phyloP scores from a whole-genome alignment of 2,888 invertebrate genomes.

The Lasioglossum calceatum region DNA sequence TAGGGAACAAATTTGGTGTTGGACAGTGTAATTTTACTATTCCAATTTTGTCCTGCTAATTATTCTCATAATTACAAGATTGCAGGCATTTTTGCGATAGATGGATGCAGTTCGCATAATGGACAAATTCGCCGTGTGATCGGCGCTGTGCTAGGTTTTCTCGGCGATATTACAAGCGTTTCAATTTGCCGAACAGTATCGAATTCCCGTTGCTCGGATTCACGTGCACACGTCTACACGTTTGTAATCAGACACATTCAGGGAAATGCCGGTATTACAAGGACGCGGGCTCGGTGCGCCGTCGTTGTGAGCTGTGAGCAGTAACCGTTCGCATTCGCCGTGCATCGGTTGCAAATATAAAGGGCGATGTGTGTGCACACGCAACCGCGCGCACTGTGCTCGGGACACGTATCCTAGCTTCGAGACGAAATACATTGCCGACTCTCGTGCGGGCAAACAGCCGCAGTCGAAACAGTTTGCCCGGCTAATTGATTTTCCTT shows the following conservation, averaged over 20 bases:
- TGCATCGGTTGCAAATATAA: constrained; percentile 32
- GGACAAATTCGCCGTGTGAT: not conserved
- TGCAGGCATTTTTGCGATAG: not conserved
- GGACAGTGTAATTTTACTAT: no score
- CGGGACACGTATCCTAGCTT: constrained; percentile 27
- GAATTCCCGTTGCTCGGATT: constrained; percentile 37
- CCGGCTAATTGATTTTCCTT: constrained; percentile 78
- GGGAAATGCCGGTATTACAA: constrained; percentile 6
- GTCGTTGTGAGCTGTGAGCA: not conserved
- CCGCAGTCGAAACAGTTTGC: constrained; percentile 72
- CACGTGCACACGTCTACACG: not conserved
- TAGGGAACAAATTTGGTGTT: no score
- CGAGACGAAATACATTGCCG: constrained; percentile 64
- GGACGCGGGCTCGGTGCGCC: not conserved
- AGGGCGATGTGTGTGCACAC: not conserved
- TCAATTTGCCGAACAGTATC: constrained; percentile 48
- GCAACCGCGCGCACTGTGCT: constrained; percentile 1
- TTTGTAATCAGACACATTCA: constrained; percentile 28
- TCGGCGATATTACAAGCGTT: constrained; percentile 39
- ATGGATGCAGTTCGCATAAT: not conserved
- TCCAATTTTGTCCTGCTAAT: not conserved
- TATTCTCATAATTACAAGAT: not conserved
- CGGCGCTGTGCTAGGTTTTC: not conserved
- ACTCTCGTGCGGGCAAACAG: constrained; percentile 67
- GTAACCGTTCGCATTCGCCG: not conserved